Evolutionary conservation across 2,888 invertebrate species (phyloP).

Genomic region (Rhagium mordax): DNA sequence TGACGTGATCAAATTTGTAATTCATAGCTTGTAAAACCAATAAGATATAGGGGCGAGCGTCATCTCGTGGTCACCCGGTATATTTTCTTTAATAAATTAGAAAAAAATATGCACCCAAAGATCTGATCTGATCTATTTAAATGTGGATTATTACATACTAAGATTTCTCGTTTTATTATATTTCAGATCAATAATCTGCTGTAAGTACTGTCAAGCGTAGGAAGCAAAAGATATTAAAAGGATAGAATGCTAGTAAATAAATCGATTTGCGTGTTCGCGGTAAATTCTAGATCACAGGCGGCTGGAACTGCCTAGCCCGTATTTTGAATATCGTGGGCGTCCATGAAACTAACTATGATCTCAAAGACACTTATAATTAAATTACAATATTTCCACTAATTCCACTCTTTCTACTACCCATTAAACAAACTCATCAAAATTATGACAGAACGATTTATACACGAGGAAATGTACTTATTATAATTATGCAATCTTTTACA

Average conservation of each 20-base stretch:
- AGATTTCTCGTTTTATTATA: not conserved
- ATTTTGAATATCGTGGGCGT: conserved; percentile 43
- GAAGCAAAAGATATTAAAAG: conserved; percentile 36
- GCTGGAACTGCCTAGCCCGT: conserved; percentile 41
- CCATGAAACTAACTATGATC: conserved; percentile 40
- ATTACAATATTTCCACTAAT: conserved; percentile 34
- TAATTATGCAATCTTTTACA: not conserved
- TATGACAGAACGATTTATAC: conserved; percentile 39
- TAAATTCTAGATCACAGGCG: conserved; percentile 50
- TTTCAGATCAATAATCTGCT: not conserved
- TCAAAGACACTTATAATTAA: conserved; percentile 39
- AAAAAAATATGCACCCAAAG: no score
- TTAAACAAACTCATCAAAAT: conserved; percentile 43
- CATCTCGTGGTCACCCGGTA: no score
- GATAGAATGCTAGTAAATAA: conserved; percentile 40
- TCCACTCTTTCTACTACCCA: conserved; percentile 46
- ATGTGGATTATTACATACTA: not conserved
- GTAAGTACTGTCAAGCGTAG: conserved; percentile 32
- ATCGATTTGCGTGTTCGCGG: conserved; percentile 46
- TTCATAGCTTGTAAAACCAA: no score
- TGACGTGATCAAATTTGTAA: no score
- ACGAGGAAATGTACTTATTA: not conserved
- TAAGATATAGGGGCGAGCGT: no score
- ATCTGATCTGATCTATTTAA: no score
- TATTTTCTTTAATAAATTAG: no score